Base-by-base conservation (phyloP, 2,113 vertebrate genomes). In the Verasper variegatus region DNA sequence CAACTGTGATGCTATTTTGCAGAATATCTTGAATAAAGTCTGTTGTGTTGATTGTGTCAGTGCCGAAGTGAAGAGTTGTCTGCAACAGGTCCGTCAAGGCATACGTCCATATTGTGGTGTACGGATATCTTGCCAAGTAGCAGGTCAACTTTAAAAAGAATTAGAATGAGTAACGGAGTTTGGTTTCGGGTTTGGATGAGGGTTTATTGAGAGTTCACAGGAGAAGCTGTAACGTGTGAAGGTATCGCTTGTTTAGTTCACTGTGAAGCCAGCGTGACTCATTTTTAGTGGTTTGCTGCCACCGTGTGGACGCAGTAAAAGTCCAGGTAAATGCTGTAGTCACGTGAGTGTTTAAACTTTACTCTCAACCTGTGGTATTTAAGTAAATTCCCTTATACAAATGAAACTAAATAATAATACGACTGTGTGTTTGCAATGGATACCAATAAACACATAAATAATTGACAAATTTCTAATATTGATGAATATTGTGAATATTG, bases 271-370 rank as follows among this genome's bases (percentile, higher is more conserved):
- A 11, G 12, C 4, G 24, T 63, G 3, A 3, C 20, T 26, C 5
- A 51, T 70, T 68, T 2, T 40, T 40, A 9, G 17, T 68, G 54
- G 23, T 52, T 15, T 15, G 35, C 47, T 57, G 63, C 77, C 86
- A 55, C 61, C 73, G 64, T 20, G 58, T 7, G 82, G 84, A 65
- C 45, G 0, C 5, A 60, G 18, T 7, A 20, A 4, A 3, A 52
- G 71, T 37, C 7, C 37, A 63, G 37, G 11, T 17, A 17, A 27
- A 10, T 62, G 51, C 51, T 20, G 51, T 20, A n/a, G 31, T 31
- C 5, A 31, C 7, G 31, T 27, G 4, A 27, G 37, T 42, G 10
- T 42, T 42, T 0, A 42, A 42, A 42, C 40, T 42, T 42, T 42
- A 42, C 12, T 42, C 10, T 13, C 11, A 42, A 13, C 12, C 40